These are phyloP conservation scores for Willowsia nigromaculata DNA, from an alignment of 2,888 invertebrate species.

Conservation along the genomic window DNA sequence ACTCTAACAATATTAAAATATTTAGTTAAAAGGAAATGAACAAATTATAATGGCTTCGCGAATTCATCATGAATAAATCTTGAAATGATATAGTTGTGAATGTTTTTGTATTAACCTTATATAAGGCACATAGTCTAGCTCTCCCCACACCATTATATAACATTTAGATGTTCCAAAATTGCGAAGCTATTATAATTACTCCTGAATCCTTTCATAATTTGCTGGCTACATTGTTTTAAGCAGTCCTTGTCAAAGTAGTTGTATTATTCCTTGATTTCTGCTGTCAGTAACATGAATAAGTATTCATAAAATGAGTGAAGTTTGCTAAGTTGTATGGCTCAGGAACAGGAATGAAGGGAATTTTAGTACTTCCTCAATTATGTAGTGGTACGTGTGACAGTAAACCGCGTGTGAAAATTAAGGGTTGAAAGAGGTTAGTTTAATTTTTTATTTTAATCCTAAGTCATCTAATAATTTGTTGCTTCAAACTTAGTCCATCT, in stretches of 20 bases:
- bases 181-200: neutral
- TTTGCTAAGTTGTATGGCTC: neutral
- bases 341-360: neutral
- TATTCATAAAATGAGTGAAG: neutral
- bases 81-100: too few species aligned
- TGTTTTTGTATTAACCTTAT: too few species aligned
- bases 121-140: too few species aligned
- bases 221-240: conserved; percentile 32
- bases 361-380: neutral
- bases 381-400: neutral
- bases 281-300: neutral
- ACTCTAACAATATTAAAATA: neutral
- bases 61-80: too few species aligned
- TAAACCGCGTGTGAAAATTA: conserved; percentile 65
- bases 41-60: conserved; percentile 25
- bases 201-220: neutral
- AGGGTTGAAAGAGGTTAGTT: neutral
- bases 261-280: neutral
- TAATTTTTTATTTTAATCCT: conserved; percentile 7
- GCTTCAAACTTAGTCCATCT: too few species aligned
- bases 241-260: conserved; percentile 1
- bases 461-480: neutral
- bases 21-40: neutral
- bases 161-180: neutral
- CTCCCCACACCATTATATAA: neutral